Evolutionary conservation across 1,140 invertebrate genomes (phyloP), one percentile per base, ranked within the genome.

Genomic region (Dinoponera quadriceps): DNA sequence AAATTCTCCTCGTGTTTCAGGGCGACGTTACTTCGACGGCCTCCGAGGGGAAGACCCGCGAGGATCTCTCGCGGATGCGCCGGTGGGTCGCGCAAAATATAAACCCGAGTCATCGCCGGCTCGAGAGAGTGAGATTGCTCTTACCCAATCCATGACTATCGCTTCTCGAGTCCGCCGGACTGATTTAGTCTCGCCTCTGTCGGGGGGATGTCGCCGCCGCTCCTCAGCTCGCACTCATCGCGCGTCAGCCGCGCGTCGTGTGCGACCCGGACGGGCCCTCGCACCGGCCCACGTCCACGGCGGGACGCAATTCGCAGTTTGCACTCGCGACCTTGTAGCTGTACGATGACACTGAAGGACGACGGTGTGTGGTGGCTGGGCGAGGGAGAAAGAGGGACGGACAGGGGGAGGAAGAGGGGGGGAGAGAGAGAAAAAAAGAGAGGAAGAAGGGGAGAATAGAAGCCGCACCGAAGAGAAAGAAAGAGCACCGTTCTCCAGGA

Each of bases 241-340:
- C 81, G 88, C 65, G 66, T 59, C 33, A 69, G 22, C 75, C 27
- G 44, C 27, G 71, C 66, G 62, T 44, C 54, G 44, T 25, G 22
- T 38, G 29, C 44, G 38, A 44, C 7, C 38, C 38, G 38, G 38
- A 44, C 7, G 0, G 38, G 9, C 38, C 11, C 38, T 11, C 69
- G 33, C 62, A 75, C 71, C 20, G 48, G 20, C 18, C 33, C 55
- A 60, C 63, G 38, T 44, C 7, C 18, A 25, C 66, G 44, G 48
- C 29, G n/a, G 73, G 54, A 65, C 63, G 27, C 44, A 33, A 71
- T 44, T 65, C 49, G 49, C 20, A n/a, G 55, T 63, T 11, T 49
- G 82, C 85, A 88, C 86, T 33, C 85, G 74, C 73, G 85, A 87
- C 80, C 85, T 89, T 85, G 78, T 83, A 59, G n/a, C 63, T 85